Evolutionary conservation across 2,888 invertebrate species (phyloP).

Genomic region (Bellardia bayeri): DNA sequence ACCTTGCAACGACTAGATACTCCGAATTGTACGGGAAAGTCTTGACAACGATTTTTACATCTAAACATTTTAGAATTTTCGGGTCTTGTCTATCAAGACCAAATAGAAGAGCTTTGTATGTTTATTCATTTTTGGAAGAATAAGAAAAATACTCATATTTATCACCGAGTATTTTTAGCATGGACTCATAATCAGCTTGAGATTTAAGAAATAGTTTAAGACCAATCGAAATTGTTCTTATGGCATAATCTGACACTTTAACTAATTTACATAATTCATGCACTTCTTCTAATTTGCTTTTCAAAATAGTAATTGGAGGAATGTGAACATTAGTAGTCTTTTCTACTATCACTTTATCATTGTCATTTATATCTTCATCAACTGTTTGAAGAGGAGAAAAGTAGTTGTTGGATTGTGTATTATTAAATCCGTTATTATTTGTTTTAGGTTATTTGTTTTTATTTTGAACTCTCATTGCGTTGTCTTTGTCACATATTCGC

Average conservation of each 20-base stretch:
- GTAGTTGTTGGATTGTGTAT: constrained; percentile 12
- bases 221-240: constrained; percentile 35
- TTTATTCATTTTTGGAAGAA: constrained; percentile 9
- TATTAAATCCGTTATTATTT: neutral
- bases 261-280: constrained; percentile 7
- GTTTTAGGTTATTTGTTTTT: constrained; percentile 3
- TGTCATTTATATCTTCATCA: neutral
- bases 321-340: neutral
- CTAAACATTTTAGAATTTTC: constrained; percentile 5
- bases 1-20: constrained; percentile 22
- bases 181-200: constrained; percentile 8
- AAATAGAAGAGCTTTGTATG: constrained; percentile 9
- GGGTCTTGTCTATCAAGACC: constrained; percentile 16
- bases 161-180: neutral
- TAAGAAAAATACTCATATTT: constrained; percentile 44
- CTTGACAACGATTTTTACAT: constrained; percentile 16
- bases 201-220: constrained; percentile 37
- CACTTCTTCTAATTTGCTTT: constrained; percentile 23
- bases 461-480: constrained; percentile 3
- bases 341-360: constrained; percentile 16
- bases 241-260: constrained; percentile 21
- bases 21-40: neutral
- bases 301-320: constrained; percentile 31
- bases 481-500: neutral
- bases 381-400: constrained; percentile 28